phyloP scores from a whole-genome alignment of 2,888 invertebrate species.

The Apotomis betuletana region DNA sequence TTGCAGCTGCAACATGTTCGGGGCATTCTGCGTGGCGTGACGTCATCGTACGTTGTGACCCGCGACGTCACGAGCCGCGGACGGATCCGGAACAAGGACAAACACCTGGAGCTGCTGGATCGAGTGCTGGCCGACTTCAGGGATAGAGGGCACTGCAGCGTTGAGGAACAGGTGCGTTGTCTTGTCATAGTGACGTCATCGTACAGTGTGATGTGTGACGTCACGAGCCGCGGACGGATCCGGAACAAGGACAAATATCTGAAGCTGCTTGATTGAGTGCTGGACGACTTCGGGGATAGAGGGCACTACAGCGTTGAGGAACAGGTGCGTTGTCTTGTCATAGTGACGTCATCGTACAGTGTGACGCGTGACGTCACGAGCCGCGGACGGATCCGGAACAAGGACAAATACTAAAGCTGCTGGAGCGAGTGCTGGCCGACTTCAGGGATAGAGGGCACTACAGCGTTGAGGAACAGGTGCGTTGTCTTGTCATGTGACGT shows the following conservation, averaged over 20 bases:
- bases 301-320: constrained; percentile 52
- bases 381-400: constrained; percentile 37
- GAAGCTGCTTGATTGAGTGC: constrained; percentile 48
- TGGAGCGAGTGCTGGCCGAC: constrained; percentile 47
- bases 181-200: constrained; percentile 37
- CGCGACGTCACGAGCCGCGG: constrained; percentile 40
- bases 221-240: constrained; percentile 33
- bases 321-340: constrained; percentile 49
- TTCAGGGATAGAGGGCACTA: constrained; percentile 46
- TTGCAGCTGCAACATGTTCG: constrained; percentile 50
- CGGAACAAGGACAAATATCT: constrained; percentile 47
- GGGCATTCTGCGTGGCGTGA: constrained; percentile 46
- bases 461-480: constrained; percentile 58
- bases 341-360: constrained; percentile 44
- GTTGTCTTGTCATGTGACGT: not conserved
- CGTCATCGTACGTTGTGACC: constrained; percentile 48
- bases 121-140: constrained; percentile 44
- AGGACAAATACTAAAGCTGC: constrained; percentile 48
- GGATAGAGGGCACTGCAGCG: constrained; percentile 47
- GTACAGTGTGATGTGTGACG: constrained; percentile 46
- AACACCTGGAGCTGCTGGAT: constrained; percentile 49
- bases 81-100: constrained; percentile 41
- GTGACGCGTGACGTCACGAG: constrained; percentile 44
- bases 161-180: constrained; percentile 56
- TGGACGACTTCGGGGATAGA: constrained; percentile 43